Evolutionary conservation across 2,888 invertebrate species (phyloP).

Genomic region (Hydrotaea cyrtoneurina): DNA sequence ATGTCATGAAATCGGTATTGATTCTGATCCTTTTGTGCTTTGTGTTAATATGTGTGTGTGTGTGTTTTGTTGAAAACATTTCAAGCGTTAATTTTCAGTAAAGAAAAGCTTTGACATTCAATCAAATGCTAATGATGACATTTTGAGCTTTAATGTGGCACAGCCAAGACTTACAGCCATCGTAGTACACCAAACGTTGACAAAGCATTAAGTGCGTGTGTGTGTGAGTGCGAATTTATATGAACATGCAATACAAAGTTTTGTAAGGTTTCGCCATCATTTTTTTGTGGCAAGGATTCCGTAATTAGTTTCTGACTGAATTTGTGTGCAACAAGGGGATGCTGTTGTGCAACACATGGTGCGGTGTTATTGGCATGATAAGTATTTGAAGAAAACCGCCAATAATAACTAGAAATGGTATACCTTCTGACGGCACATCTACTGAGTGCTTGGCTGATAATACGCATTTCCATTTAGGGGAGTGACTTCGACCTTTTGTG

Average conservation of each 20-base stretch:
- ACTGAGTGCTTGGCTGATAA: no score
- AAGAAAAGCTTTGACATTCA: not conserved
- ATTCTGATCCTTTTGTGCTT: not conserved
- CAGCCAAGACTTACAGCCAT: not conserved
- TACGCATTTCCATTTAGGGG: no score
- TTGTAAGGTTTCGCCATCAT: not conserved
- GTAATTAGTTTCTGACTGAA: not conserved
- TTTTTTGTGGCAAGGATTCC: not conserved
- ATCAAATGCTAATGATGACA: conserved; percentile 35
- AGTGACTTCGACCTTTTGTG: no score
- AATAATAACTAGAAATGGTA: no score
- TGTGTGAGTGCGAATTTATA: not conserved
- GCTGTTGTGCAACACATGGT: no score
- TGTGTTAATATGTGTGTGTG: no score
- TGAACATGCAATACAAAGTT: not conserved
- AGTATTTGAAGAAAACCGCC: no score
- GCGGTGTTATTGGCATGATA: no score
- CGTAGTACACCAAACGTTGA: not conserved
- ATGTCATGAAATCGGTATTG: conserved; percentile 21
- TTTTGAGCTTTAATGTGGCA: conserved; percentile 20
- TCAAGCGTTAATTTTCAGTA: not conserved
- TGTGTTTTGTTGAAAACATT: no score
- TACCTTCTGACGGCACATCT: no score
- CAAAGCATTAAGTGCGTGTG: not conserved
- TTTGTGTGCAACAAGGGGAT: not conserved